Base-by-base conservation (phyloP, 2,113 vertebrate genomes). In the Corythornis madagascariensis region DNA sequence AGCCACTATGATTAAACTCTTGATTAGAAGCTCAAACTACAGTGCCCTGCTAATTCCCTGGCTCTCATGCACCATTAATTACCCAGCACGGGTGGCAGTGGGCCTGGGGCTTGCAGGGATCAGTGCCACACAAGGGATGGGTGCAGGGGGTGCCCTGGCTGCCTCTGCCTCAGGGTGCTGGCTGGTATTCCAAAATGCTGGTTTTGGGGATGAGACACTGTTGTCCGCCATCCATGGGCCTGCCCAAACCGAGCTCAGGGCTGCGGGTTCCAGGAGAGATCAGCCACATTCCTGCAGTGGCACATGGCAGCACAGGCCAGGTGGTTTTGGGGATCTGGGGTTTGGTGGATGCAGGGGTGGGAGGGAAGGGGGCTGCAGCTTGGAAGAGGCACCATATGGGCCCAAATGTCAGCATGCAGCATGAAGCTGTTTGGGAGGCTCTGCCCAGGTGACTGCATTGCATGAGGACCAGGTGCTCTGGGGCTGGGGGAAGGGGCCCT, bases 21-120 rank as follows among this genome's bases (percentile, higher is more conserved):
- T 96, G 94, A 97, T 96, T 94, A 95, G 94, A 82, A 95, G 74
- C 94, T 83, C 89, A 66, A 83, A 92, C 90, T 82, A 70, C 70
- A 74, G 91, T 5, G 38, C 84, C 50, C 65, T 55, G 61, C 83
- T 94, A 96, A 96, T 93, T 96, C 81, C 75, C 84, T 63, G 4
- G 24, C 84, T 95, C 93, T 96, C 79, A 57, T 11, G 8, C 1
- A 15, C 75, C 3, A 25, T 91, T 95, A 92, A 95, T 94, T 92
- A 94, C 25, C 42, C 6, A 0, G 71, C 4, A 2, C 2, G 2
- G 50, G 75, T 14, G 42, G 64, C 1, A 0, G 22, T 19, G 63
- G 60, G 79, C 42, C 52, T 1, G 2, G 31, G 69, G 45, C 61
- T 74, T 0, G 0, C 4, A 2, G 28, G 25, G 77, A 83, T 55